These are phyloP conservation scores for Horisme vitalbata DNA, from an alignment of 2,888 invertebrate species.

Conservation along the genomic window DNA sequence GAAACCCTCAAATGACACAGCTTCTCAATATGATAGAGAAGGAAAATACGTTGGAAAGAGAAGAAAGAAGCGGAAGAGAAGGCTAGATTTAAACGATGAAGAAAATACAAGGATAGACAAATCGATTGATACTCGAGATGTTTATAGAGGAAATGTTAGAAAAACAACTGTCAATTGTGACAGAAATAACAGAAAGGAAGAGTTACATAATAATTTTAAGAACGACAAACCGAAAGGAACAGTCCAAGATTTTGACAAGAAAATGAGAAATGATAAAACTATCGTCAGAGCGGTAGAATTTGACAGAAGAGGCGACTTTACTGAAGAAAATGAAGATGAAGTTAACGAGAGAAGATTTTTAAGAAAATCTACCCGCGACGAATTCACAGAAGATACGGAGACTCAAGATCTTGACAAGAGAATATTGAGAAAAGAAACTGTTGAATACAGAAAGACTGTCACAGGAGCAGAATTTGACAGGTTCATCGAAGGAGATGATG, in stretches of 20 bases:
- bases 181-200: no score
- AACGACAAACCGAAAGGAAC: no score
- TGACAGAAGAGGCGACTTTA: no score
- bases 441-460: neutral
- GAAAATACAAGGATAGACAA: neutral
- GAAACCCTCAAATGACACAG: neutral
- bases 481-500: slow-evolving; percentile 4
- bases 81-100: no score
- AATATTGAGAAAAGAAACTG: neutral
- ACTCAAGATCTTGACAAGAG: neutral
- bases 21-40: neutral
- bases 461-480: slow-evolving; percentile 12
- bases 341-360: neutral
- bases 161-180: no score
- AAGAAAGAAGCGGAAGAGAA: no score
- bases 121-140: no score
- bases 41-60: neutral
- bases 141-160: no score
- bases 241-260: no score
- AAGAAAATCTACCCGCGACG: neutral
- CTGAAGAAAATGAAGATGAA: neutral
- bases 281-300: no score
- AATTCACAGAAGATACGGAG: neutral
- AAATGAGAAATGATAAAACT: no score
- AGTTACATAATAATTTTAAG: no score